These are phyloP conservation scores for Lacanobia oleracea DNA, from an alignment of 2,888 invertebrate genomes.

Conservation along the genomic window DNA sequence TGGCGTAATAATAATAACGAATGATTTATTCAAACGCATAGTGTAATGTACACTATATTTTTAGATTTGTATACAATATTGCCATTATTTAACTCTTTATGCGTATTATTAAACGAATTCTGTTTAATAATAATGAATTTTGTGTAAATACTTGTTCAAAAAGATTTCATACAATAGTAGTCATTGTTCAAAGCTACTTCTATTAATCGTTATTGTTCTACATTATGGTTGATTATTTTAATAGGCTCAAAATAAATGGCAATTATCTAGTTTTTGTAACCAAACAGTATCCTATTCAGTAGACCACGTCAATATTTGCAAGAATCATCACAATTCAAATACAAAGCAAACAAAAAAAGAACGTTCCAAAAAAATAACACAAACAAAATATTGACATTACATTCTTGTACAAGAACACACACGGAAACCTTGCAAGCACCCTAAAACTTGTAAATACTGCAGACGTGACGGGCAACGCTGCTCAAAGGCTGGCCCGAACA, in stretches of 20 bases:
- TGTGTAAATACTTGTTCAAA: background rate
- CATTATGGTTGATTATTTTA: background rate
- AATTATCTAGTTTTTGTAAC: background rate
- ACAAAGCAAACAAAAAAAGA: background rate
- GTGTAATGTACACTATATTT: background rate
- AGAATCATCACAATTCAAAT: background rate
- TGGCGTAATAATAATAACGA: background rate
- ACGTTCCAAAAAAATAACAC: constrained; percentile 31
- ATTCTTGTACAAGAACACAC: constrained; percentile 60
- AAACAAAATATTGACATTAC: constrained; percentile 61
- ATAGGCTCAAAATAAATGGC: background rate
- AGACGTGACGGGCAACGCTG: constrained; percentile 71
- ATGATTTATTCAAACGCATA: background rate
- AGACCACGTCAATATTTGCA: background rate
- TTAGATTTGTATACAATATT: constrained; percentile 1
- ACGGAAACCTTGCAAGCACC: constrained; percentile 70
- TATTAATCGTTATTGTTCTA: background rate
- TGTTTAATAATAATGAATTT: background rate
- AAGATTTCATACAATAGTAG: constrained; percentile 4
- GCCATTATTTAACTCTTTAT: background rate
- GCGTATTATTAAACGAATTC: background rate
- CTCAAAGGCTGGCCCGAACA: constrained; percentile 73
- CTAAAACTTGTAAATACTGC: constrained; percentile 74
- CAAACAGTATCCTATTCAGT: background rate
- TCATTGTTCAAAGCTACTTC: background rate